These are phyloP conservation scores for Galeopterus variegatus DNA, from an alignment of 2,113 vertebrate species.

Conservation along the genomic window DNA sequence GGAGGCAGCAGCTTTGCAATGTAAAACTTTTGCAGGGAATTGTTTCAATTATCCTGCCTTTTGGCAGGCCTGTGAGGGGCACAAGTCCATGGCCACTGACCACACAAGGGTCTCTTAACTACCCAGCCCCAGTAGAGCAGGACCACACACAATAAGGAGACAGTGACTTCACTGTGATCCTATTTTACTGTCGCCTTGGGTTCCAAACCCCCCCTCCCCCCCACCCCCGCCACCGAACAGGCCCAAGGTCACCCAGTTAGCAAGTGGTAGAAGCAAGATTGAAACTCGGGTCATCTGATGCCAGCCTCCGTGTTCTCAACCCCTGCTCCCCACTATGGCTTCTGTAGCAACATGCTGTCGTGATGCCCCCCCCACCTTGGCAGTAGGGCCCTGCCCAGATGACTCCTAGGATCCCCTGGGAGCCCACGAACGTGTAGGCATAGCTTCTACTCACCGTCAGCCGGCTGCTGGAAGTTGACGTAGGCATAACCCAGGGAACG, in stretches of 20 bases:
- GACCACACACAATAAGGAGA: background rate
- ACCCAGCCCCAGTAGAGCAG: background rate
- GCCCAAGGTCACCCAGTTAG: slow-evolving; percentile 81
- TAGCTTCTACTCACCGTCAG: slow-evolving; percentile 93
- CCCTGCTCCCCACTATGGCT: background rate
- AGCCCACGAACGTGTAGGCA: fast-evolving
- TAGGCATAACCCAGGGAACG: slow-evolving; percentile 98
- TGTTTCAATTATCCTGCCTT: background rate
- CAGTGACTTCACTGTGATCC: background rate
- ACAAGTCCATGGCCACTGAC: background rate
- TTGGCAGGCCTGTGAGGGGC: background rate
- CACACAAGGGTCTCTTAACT: background rate
- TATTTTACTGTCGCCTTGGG: background rate
- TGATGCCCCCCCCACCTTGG: background rate
- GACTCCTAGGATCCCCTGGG: background rate
- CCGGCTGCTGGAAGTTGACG: slow-evolving; percentile 99
- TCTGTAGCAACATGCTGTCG: background rate
- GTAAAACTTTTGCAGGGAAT: background rate
- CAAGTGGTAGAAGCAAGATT: slow-evolving; percentile 34
- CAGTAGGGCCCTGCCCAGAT: background rate
- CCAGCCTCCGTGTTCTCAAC: background rate
- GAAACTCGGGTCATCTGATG: background rate
- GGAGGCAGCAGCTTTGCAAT: background rate
- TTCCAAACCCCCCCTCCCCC: slow-evolving; percentile 10
- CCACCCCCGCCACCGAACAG: slow-evolving; percentile 30